Base-by-base conservation (phyloP, 2,113 vertebrate genomes). In the Marcusenius ussheri region DNA sequence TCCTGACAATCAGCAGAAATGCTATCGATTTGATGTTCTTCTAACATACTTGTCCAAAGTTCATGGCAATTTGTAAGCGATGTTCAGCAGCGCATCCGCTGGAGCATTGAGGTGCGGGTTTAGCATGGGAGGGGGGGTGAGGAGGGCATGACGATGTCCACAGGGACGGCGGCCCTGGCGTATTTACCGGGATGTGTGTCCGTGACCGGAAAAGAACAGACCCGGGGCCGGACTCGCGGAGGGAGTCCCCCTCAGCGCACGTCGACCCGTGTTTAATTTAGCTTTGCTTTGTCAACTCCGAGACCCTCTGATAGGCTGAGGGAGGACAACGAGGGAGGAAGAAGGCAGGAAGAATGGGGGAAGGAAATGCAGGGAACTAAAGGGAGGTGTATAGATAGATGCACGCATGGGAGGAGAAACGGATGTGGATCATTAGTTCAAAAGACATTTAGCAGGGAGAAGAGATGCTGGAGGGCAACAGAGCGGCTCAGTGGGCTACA, bases 291-390 rank as follows among this genome's bases (percentile, higher is more conserved):
- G 31, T 58, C 10, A n/a, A 84, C 46, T n/a, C 45, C 19, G 21
- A 9, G 7, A 24, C 66, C 88, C 88, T 88, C 42, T 31, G 24
- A 70, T 46, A 70, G 66, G 62, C 46, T 35, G 15, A 70, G 27
- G 47, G 74, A 17, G 51, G 4, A 84, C 39, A 50, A 70, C 85
- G 83, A 31, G 39, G 90, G 58, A 66, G 47, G 62, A 66, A 13
- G 62, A 77, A 70, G 49, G 88, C 51, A 62, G 80, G 87, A 47
- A 90, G 10, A 90, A 89, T 19, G 58, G 89, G 56, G 53, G 84
- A 85, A 88, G 83, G 66, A 86, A 83, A 88, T 49, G 83, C 74
- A 70, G 80, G 89, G 74, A 80, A 80, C 74, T 80, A 19, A 88
- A 74, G 85, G 77, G 83, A 53, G 88, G 62, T 15, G 5, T 88